phyloP scores from a whole-genome alignment of 2,888 invertebrate species.

The Acleris holmiana region DNA sequence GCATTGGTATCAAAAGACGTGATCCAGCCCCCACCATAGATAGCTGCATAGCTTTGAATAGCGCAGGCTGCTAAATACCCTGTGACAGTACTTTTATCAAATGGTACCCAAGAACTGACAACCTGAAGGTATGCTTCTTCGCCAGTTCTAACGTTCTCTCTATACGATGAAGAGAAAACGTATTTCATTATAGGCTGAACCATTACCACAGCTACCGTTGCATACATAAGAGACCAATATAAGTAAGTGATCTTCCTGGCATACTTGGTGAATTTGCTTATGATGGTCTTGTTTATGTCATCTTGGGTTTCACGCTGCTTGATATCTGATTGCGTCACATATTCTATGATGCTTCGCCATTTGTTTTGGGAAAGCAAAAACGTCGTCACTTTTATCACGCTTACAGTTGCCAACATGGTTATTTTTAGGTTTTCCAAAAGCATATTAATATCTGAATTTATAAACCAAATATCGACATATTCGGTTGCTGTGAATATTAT shows the following conservation, averaged over 20 bases:
- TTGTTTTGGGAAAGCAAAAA: slow-evolving; percentile 65
- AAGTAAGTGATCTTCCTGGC: slow-evolving; percentile 67
- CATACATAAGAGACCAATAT: slow-evolving; percentile 70
- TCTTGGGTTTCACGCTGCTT: slow-evolving; percentile 52
- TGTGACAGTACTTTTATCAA: slow-evolving; percentile 58
- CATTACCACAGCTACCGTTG: slow-evolving; percentile 64
- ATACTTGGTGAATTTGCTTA: slow-evolving; percentile 59
- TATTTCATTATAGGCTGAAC: slow-evolving; percentile 64
- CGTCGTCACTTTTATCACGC: slow-evolving; percentile 62
- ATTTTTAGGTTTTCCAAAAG: slow-evolving; percentile 71
- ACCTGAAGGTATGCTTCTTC: slow-evolving; percentile 63
- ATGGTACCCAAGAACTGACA: slow-evolving; percentile 75
- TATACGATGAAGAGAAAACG: slow-evolving; percentile 55
- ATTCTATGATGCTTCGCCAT: slow-evolving; percentile 67
- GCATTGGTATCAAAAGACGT: slow-evolving; percentile 72
- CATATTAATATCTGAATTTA: slow-evolving; percentile 64
- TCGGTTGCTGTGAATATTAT: slow-evolving; percentile 65
- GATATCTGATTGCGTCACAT: slow-evolving; percentile 64
- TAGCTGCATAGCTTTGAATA: slow-evolving; percentile 66
- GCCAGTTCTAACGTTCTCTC: slow-evolving; percentile 59
- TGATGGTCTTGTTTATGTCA: slow-evolving; percentile 48
- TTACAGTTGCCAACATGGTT: slow-evolving; percentile 68
- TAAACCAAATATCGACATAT: slow-evolving; percentile 70
- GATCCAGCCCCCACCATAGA: slow-evolving; percentile 74
- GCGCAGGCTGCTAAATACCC: slow-evolving; percentile 63